These are phyloP conservation scores for Serrognathus titanus DNA, from an alignment of 2,888 invertebrate genomes.

Conservation along the genomic window DNA sequence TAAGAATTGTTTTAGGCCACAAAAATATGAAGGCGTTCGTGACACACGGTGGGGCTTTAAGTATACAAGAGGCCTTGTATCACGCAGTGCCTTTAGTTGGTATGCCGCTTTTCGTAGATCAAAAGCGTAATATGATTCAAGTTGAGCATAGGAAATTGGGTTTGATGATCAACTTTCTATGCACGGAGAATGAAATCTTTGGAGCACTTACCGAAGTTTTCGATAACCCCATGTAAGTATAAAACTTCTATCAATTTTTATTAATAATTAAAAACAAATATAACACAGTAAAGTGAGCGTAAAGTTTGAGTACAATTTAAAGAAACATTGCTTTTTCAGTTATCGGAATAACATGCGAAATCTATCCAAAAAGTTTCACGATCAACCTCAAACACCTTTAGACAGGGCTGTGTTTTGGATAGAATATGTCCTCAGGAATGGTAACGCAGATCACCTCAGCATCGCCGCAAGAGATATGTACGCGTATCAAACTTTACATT, in stretches of 20 bases:
- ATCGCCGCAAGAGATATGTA: conserved; percentile 20
- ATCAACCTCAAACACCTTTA: conserved; percentile 24
- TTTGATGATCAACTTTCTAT: no score
- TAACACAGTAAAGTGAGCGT: conserved; percentile 20
- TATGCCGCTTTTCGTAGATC: no score
- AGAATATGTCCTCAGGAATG: conserved; percentile 24
- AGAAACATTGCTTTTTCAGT: background rate
- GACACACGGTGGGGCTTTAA: conserved; percentile 33
- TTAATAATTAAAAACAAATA: conserved; percentile 20
- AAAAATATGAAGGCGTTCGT: conserved; percentile 29
- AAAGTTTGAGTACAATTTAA: background rate
- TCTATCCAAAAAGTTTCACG: conserved; percentile 23
- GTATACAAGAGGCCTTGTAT: conserved; percentile 31
- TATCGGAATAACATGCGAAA: conserved; percentile 24
- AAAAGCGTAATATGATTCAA: no score
- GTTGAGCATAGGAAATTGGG: no score
- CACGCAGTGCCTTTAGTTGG: conserved; percentile 27
- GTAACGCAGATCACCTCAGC: conserved; percentile 20
- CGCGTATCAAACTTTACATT: conserved; percentile 14
- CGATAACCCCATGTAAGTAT: conserved; percentile 18
- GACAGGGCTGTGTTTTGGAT: conserved; percentile 26
- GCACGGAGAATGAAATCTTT: no score
- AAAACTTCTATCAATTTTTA: conserved; percentile 4
- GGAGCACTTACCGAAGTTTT: conserved; percentile 5
- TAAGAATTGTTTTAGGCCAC: conserved; percentile 31